Base-by-base conservation (phyloP, 2,888 invertebrate species). In the Emmelina monodactyla region DNA sequence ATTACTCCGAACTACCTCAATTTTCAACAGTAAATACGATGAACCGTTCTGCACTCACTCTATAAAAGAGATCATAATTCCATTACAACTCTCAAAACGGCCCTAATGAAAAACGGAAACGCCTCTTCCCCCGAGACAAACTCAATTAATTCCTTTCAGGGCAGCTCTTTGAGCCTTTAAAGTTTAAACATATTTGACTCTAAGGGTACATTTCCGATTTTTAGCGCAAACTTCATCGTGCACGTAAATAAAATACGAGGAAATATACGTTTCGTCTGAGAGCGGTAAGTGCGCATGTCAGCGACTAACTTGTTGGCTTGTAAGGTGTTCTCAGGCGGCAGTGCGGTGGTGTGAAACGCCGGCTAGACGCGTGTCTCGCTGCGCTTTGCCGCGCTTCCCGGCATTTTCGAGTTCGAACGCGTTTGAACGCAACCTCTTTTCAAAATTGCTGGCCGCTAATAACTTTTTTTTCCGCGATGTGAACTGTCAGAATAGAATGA, bases 231-330 rank as follows among this genome's bases (percentile, higher is more conserved):
- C 16, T 16, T 25, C 13, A 2, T 5, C 2, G 10, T 14, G n/a
- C 7, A 10, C 11, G 10, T 22, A 15, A 31, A 32, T 19, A 39
- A 35, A 37, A 34, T 32, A 56, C 57, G 55, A 51, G 53, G 44
- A 50, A 37, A 40, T 31, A 14, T 45, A 41, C 34, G 35, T 36
- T 28, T 32, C 32, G 19, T 22, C 5, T 6, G 19, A 25, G 25
- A 25, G 25, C 6, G 11, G 25, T 25, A 32, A 61, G 58, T 66
- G 78, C 78, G 78, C 78, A 78, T 78, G 78, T 63, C 73, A 57
- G 58, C 48, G 45, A 62, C 51, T 72, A 76, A 76, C 78, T 78
- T 78, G 78, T 78, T 78, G 78, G 73, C 66, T 58, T 31, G 58
- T 57, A 50, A 43, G 53, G 47, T 53, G 49, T 50, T 55, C 55